phyloP scores from a whole-genome alignment of 2,888 invertebrate species.

The Balanococcus diminutus region DNA sequence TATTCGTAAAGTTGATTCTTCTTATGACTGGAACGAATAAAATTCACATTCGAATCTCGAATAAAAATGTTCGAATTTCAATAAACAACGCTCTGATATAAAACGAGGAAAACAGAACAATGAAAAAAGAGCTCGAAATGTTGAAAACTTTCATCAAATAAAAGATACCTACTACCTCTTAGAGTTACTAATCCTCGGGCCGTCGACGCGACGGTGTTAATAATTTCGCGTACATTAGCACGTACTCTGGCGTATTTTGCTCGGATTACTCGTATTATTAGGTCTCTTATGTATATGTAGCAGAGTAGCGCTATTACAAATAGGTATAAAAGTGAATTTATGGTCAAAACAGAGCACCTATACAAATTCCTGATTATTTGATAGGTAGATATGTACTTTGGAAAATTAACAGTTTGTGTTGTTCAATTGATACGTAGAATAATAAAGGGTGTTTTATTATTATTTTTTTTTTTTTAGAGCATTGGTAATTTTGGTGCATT shows the following conservation, averaged over 20 bases:
- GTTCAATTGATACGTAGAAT: too few relatives aligned
- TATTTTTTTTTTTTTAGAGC: neutral
- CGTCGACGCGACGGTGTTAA: neutral
- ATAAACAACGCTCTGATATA: neutral
- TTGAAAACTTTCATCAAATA: neutral
- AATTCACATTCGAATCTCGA: neutral
- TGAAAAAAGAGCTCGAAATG: neutral
- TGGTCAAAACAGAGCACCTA: neutral
- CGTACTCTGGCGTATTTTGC: neutral
- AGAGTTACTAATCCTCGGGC: neutral
- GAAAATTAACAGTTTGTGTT: neutral
- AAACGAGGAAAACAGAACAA: slow-evolving; percentile 2
- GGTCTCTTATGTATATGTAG: neutral
- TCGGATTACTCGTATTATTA: neutral
- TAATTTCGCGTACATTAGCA: neutral
- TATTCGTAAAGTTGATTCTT: neutral
- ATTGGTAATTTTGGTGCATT: too few relatives aligned
- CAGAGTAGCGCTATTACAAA: too few relatives aligned
- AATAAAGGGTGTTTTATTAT: neutral
- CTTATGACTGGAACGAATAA: neutral
- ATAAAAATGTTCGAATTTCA: neutral
- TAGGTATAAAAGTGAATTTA: neutral
- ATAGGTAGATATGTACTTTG: neutral
- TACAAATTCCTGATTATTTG: neutral
- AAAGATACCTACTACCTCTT: neutral